Evolutionary conservation across 1,140 invertebrate species (phyloP).

Genomic region (Lucilia sericata): DNA sequence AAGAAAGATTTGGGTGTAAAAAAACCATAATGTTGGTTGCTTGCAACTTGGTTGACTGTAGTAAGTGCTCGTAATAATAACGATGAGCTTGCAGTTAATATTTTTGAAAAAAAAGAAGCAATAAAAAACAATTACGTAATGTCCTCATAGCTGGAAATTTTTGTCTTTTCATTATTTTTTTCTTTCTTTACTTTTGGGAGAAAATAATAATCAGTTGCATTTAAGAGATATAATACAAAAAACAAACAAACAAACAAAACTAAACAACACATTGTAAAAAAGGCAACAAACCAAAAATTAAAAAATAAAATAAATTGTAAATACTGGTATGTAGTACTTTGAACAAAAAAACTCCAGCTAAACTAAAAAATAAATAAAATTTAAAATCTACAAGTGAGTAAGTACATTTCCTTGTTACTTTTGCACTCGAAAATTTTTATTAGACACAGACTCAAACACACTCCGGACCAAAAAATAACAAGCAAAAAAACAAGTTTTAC

Average conservation of each 20-base stretch:
- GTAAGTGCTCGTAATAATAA: constrained; percentile 5
- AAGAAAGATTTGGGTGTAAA: no score
- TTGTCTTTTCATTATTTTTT: constrained; percentile 17
- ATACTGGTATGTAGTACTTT: no score
- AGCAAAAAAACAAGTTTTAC: no score
- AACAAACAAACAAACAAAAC: background rate
- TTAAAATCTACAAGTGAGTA: no score
- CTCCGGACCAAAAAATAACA: no score
- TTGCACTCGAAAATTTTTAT: background rate
- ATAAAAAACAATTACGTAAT: constrained; percentile 29
- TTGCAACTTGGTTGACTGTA: background rate
- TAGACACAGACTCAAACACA: background rate
- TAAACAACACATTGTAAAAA: background rate
- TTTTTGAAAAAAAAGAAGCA: background rate
- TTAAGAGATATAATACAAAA: background rate
- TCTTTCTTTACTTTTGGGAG: background rate
- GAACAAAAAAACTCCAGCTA: background rate
- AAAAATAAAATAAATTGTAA: background rate
- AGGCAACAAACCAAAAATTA: background rate
- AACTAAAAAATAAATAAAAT: no score
- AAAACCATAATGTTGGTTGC: no score
- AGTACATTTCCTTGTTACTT: constrained; percentile 4
- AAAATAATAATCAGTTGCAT: background rate
- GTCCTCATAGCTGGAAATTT: constrained; percentile 5
- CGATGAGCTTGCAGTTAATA: constrained; percentile 22